A percentile compares a stretch with the other conserved stretches of the same genome.
phyloP scores from a whole-genome alignment of 2,888 invertebrate genomes.

The Drosophila birchii region DNA sequence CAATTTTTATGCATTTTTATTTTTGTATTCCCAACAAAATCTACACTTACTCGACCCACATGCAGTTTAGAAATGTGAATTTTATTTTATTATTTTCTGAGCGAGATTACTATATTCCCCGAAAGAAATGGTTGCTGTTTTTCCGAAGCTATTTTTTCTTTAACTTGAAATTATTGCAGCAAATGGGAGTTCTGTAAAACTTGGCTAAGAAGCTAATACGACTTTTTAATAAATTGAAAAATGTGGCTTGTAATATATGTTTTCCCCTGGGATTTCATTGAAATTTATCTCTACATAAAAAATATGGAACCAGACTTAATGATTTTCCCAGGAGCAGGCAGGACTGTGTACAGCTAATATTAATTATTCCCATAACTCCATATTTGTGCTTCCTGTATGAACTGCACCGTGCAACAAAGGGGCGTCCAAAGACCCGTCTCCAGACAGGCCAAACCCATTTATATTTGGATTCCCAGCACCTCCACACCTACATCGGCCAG shows the following conservation, averaged over 20 bases:
- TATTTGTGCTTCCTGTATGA: constrained; percentile 16
- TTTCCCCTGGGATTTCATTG: background rate
- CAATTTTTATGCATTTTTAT: constrained; percentile 6
- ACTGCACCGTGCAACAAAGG: constrained; percentile 8
- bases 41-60: constrained; percentile 1
- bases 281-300: background rate
- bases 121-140: background rate
- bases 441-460: constrained; percentile 7
- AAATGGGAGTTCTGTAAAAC: too few relatives aligned
- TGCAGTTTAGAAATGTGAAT: constrained; percentile 11
- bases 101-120: background rate
- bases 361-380: constrained; percentile 30
- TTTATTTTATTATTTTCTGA: background rate
- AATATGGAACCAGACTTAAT: background rate
- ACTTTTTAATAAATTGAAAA: constrained; percentile 9
- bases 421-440: background rate
- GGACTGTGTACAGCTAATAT: background rate
- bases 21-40: background rate
- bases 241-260: constrained; percentile 8
- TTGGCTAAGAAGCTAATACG: background rate
- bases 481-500: constrained; percentile 12
- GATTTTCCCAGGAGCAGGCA: background rate
- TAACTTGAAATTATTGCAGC: constrained; percentile 11
- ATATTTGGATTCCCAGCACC: constrained; percentile 30
- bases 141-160: background rate